phyloP scores from a whole-genome alignment of 2,797 vertebrate genomes.

The Danio jaintianensis region DNA sequence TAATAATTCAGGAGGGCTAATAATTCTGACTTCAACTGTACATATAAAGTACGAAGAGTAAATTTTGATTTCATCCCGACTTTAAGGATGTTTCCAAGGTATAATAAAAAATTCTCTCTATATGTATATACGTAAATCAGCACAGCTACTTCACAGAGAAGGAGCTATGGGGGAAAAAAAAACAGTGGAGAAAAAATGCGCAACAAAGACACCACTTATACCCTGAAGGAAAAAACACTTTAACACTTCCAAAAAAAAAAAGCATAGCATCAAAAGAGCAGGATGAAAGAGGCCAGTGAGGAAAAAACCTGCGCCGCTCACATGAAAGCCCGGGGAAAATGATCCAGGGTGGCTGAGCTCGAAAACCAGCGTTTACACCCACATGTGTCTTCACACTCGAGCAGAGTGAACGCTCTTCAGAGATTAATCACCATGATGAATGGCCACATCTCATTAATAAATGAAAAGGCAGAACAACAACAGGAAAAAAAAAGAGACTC shows the following conservation, averaged over 20 bases:
- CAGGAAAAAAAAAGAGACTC: neutral
- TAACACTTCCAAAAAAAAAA: conserved; percentile 39
- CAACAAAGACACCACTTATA: conserved; percentile 49
- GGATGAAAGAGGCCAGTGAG: conserved; percentile 47
- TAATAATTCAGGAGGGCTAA: too few relatives aligned
- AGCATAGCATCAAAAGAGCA: conserved; percentile 46
- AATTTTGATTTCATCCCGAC: too few relatives aligned
- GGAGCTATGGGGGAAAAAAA: neutral
- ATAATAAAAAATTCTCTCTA: neutral
- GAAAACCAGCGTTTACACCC: conserved; percentile 25
- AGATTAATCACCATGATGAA: conserved; percentile 32
- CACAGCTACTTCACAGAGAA: conserved; percentile 15
- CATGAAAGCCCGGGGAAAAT: conserved; percentile 42
- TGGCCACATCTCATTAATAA: conserved; percentile 29
- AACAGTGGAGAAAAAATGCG: conserved; percentile 6
- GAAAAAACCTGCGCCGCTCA: conserved; percentile 34
- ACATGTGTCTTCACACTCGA: conserved; percentile 13
- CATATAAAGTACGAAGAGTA: too few relatives aligned
- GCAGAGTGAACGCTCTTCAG: conserved; percentile 1
- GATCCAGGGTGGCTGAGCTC: conserved; percentile 32
- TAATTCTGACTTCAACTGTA: too few relatives aligned
- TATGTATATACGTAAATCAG: neutral
- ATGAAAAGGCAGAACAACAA: neutral
- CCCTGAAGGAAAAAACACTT: conserved; percentile 47
- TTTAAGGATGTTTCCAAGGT: neutral